A percentile compares a stretch with the other conserved stretches of the same genome.
Evolutionary conservation across 2,888 invertebrate genomes (phyloP).

Genomic region (Thumatha senex): DNA sequence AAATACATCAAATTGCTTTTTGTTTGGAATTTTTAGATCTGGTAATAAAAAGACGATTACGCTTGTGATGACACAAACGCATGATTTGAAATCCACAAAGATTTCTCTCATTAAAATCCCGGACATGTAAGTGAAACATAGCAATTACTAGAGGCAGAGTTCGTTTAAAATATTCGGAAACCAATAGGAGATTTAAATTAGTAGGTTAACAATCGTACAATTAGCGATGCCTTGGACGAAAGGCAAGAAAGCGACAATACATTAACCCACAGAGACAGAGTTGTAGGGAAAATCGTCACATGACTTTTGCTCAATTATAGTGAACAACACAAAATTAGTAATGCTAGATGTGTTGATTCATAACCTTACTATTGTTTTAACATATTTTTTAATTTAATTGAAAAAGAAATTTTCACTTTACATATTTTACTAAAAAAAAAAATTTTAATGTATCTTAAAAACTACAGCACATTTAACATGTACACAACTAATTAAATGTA

Average conservation of each 20-base stretch:
- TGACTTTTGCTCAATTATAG: conserved; percentile 75
- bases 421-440: too few species aligned
- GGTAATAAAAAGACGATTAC: neutral
- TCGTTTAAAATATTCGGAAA: conserved; percentile 58
- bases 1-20: neutral
- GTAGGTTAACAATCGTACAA: conserved; percentile 75
- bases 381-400: too few species aligned
- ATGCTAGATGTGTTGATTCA: conserved; percentile 27
- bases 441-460: too few species aligned
- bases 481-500: too few species aligned
- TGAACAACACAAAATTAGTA: conserved; percentile 44
- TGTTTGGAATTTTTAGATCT: neutral
- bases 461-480: too few species aligned
- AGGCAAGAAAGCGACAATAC: conserved; percentile 76
- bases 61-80: conserved; percentile 13
- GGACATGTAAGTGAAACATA: conserved; percentile 54
- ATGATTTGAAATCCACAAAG: conserved; percentile 21
- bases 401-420: too few species aligned
- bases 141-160: conserved; percentile 47
- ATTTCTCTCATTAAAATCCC: conserved; percentile 50
- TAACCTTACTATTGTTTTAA: conserved; percentile 4
- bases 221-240: conserved; percentile 71
- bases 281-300: conserved; percentile 76
- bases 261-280: conserved; percentile 72
- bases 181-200: conserved; percentile 69